Conservation (phyloP, 2,113 vertebrate genomes). For the Cebus imitator region DNA sequence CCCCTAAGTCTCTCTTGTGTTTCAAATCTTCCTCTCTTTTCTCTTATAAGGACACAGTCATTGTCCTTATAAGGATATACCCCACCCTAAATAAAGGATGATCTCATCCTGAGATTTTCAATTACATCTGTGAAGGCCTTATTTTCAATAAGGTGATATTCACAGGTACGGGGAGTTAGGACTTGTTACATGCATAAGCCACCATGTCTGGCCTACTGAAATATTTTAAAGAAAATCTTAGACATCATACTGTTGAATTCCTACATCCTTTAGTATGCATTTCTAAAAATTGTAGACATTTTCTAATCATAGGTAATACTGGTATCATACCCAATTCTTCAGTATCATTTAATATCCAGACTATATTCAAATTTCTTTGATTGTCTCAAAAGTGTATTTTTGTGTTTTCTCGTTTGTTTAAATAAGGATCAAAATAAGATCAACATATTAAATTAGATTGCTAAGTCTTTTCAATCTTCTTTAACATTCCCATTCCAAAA, state of each 20-base stretch:
- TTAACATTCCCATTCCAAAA: background rate
- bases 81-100: background rate
- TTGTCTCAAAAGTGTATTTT: background rate
- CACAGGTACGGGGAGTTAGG: too few relatives aligned
- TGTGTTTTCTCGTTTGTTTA: slow-evolving; percentile 9
- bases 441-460: background rate
- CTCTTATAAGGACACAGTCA: background rate
- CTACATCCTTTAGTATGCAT: background rate
- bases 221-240: background rate
- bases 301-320: background rate
- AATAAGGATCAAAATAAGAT: background rate
- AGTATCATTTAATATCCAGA: background rate
- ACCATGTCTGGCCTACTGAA: background rate
- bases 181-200: too few relatives aligned
- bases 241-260: slow-evolving; percentile 12
- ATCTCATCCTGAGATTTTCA: background rate
- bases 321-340: background rate
- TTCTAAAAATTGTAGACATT: background rate
- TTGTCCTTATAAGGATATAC: background rate
- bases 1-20: background rate
- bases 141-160: too few relatives aligned
- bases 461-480: background rate
- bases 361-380: background rate
- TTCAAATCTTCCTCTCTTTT: background rate
- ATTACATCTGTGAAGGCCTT: too few relatives aligned